phyloP scores from a whole-genome alignment of 2,113 vertebrate genomes.

The Pedetes capensis region DNA sequence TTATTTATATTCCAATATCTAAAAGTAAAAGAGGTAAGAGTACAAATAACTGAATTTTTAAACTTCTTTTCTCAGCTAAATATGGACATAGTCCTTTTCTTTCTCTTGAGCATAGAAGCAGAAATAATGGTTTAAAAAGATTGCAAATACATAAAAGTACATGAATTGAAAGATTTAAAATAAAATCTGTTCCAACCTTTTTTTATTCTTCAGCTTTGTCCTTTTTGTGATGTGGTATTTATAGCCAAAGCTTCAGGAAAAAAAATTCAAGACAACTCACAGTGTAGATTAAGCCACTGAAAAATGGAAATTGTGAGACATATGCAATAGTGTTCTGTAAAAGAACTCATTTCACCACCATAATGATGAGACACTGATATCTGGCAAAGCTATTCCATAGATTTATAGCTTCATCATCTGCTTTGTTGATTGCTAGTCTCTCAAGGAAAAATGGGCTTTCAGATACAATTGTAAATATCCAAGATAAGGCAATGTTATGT shows the following conservation, averaged over 20 bases:
- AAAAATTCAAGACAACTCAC: constrained; percentile 25
- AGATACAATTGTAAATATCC: constrained; percentile 36
- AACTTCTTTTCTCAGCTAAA: constrained; percentile 51
- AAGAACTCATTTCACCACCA: constrained; percentile 58
- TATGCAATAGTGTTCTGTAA: constrained; percentile 30
- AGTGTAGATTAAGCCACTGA: constrained; percentile 54
- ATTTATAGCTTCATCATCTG: constrained; percentile 66
- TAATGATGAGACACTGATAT: constrained; percentile 20
- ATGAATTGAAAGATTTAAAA: constrained; percentile 44
- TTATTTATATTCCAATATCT: constrained; percentile 10
- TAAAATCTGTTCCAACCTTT: constrained; percentile 1
- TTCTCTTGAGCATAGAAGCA: neutral
- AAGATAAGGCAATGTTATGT: constrained; percentile 30
- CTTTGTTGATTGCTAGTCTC: constrained; percentile 55
- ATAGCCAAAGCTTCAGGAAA: neutral
- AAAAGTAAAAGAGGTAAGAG: neutral
- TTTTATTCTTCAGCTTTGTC: constrained; percentile 6
- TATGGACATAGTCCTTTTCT: neutral
- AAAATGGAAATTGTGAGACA: neutral
- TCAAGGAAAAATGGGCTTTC: constrained; percentile 54
- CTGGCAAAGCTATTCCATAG: neutral
- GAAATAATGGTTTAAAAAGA: constrained; percentile 35
- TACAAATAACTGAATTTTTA: constrained; percentile 7
- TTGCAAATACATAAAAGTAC: constrained; percentile 34
- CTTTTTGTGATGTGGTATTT: constrained; percentile 58